Evolutionary conservation across 2,113 vertebrate species (phyloP).

Genomic region (Corythornis madagascariensis): DNA sequence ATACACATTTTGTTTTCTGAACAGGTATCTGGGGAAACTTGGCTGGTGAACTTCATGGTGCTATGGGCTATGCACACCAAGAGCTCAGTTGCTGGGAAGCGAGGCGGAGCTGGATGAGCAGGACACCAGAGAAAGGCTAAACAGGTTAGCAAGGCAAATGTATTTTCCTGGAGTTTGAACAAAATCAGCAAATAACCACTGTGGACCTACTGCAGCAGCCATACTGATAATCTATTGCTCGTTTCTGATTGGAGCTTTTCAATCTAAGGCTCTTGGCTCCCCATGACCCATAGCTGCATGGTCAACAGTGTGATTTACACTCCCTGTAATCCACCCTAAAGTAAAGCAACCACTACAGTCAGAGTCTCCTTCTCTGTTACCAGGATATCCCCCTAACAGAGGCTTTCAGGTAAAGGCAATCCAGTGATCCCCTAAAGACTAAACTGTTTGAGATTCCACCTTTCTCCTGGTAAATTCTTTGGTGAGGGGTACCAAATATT

Average conservation of each 20-base stretch:
- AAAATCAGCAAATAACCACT: neutral
- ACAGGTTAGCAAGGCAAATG: neutral
- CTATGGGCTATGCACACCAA: accelerated
- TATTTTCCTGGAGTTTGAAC: neutral
- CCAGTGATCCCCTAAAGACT: neutral
- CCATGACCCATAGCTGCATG: accelerated
- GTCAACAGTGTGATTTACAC: neutral
- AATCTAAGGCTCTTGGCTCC: neutral
- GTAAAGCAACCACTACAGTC: neutral
- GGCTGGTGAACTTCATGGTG: neutral
- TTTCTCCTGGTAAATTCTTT: neutral
- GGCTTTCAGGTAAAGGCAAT: neutral
- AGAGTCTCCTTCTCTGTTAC: neutral
- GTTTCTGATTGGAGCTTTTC: neutral
- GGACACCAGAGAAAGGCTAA: neutral
- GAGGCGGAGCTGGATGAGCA: neutral
- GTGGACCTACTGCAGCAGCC: neutral
- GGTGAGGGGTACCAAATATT: neutral
- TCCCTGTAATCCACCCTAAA: neutral
- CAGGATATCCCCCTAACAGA: neutral
- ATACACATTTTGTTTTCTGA: neutral
- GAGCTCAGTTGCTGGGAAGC: neutral
- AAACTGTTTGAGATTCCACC: neutral
- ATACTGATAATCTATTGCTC: neutral
- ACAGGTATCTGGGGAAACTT: neutral